Evolutionary conservation across 2,888 invertebrate genomes (phyloP).

Genomic region (Thymelicus lineola): DNA sequence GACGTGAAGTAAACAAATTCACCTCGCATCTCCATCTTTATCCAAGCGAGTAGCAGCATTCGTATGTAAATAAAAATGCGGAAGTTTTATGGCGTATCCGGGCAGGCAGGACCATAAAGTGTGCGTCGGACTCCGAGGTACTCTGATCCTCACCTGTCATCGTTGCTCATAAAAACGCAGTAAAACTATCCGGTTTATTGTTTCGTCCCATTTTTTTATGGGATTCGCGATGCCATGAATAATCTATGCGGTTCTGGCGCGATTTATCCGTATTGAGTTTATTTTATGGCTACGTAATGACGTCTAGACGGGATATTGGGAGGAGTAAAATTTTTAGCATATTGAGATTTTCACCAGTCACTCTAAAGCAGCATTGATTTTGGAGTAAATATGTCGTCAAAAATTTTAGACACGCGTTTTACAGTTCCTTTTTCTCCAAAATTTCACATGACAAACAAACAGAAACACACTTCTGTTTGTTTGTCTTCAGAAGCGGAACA

Average conservation of each 20-base stretch:
- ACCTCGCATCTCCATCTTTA: slow-evolving; percentile 25
- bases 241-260: slow-evolving; percentile 47
- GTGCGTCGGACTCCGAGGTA: slow-evolving; percentile 31
- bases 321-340: neutral
- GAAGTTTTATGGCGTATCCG: slow-evolving; percentile 36
- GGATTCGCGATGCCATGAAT: slow-evolving; percentile 59
- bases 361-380: too few relatives aligned
- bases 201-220: slow-evolving; percentile 64
- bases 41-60: slow-evolving; percentile 13
- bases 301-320: slow-evolving; percentile 25
- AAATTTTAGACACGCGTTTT: too few relatives aligned
- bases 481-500: too few relatives aligned
- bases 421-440: too few relatives aligned
- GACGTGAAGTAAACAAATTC: slow-evolving; percentile 22
- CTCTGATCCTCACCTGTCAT: slow-evolving; percentile 63
- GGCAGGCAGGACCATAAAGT: slow-evolving; percentile 29
- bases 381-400: too few relatives aligned
- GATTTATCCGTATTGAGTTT: slow-evolving; percentile 27
- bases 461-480: too few relatives aligned
- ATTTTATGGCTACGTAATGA: slow-evolving; percentile 12
- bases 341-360: neutral
- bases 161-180: slow-evolving; percentile 59
- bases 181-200: slow-evolving; percentile 75
- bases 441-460: too few relatives aligned
- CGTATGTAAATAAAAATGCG: slow-evolving; percentile 32